These are phyloP conservation scores for Gymnothorax javanicus DNA, from an alignment of 2,797 vertebrate species.

Conservation along the genomic window DNA sequence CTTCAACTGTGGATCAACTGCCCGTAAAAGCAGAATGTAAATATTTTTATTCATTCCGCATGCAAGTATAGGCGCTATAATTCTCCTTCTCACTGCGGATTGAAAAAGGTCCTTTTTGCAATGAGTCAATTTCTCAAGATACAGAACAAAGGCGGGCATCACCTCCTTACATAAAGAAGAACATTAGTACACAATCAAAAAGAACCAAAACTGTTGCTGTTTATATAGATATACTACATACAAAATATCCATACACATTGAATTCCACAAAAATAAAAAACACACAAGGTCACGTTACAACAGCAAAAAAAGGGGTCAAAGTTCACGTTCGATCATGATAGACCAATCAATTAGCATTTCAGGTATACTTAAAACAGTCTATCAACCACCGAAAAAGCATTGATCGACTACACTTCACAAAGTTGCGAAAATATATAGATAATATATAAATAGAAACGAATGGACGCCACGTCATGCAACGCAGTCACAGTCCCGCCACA, in stretches of 20 bases:
- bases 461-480: conserved; percentile 81
- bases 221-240: conserved; percentile 64
- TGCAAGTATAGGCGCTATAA: conserved; percentile 59
- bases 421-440: conserved; percentile 66
- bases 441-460: conserved; percentile 64
- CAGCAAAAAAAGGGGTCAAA: conserved; percentile 73
- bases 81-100: conserved; percentile 63
- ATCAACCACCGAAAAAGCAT: conserved; percentile 68
- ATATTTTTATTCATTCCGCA: conserved; percentile 64
- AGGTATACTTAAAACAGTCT: conserved; percentile 69
- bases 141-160: conserved; percentile 37
- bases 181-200: conserved; percentile 37
- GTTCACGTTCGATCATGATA: conserved; percentile 73
- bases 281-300: conserved; percentile 74
- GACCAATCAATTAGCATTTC: conserved; percentile 72
- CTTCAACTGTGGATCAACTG: conserved; percentile 63
- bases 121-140: conserved; percentile 47
- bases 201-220: conserved; percentile 46
- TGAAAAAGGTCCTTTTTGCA: conserved; percentile 52
- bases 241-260: conserved; percentile 70
- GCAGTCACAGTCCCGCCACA: conserved; percentile 81
- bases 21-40: conserved; percentile 61
- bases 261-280: conserved; percentile 70
- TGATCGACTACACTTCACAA: conserved; percentile 71
- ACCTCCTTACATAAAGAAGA: conserved; percentile 36